These are phyloP conservation scores for Homarus gammarus DNA, from an alignment of 2,888 invertebrate genomes.

Conservation along the genomic window DNA sequence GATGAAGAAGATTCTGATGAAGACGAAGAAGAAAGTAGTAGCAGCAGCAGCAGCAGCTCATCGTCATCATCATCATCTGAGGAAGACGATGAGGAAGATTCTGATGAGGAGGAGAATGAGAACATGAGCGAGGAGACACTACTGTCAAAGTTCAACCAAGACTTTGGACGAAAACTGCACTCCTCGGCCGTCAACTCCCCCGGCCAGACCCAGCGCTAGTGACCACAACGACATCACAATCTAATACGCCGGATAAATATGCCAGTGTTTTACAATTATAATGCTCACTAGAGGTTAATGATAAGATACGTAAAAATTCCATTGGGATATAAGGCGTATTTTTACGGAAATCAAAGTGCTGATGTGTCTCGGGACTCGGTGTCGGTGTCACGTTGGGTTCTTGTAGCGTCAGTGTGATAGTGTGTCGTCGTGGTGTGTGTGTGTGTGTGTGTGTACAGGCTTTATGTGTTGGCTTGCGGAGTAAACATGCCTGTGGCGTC, in stretches of 20 bases:
- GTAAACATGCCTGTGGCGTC: neutral
- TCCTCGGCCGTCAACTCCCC: conserved; percentile 27
- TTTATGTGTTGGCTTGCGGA: neutral
- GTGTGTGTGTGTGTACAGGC: neutral
- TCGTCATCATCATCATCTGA: conserved; percentile 3
- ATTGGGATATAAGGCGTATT: neutral
- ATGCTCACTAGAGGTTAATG: neutral
- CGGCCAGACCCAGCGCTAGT: neutral
- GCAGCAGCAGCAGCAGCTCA: neutral
- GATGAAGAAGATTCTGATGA: conserved; percentile 12
- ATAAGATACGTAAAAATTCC: neutral
- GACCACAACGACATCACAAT: neutral
- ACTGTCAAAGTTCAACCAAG: conserved; percentile 39
- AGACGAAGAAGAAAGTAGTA: neutral
- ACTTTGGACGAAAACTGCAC: conserved; percentile 50
- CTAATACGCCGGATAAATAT: neutral
- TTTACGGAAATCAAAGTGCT: neutral
- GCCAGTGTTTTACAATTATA: neutral
- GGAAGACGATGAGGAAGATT: conserved; percentile 5
- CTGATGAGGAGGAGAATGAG: neutral
- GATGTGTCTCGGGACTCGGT: neutral
- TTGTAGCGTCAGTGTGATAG: neutral
- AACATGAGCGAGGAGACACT: conserved; percentile 22
- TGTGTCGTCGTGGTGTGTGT: conserved; percentile 22
- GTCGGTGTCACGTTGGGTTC: neutral